phyloP scores from a whole-genome alignment of 2,888 invertebrate species.

The Drosophila rellima region DNA sequence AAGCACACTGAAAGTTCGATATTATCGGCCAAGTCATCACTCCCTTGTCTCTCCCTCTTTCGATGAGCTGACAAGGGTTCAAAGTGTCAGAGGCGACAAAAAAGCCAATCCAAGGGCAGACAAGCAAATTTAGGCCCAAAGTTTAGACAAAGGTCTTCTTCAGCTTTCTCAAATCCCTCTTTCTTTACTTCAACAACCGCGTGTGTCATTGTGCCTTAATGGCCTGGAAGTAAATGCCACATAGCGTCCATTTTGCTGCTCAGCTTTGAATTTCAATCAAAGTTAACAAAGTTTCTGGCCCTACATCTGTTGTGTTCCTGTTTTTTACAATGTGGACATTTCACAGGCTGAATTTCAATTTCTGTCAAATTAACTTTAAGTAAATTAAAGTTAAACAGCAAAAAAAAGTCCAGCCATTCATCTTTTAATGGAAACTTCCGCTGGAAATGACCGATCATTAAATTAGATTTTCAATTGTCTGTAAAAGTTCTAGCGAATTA shows the following conservation, averaged over 20 bases:
- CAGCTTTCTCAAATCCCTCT: not conserved
- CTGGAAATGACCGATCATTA: slow-evolving; percentile 33
- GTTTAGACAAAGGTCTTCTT: slow-evolving; percentile 54
- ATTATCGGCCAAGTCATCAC: slow-evolving; percentile 53
- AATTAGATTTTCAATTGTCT: slow-evolving; percentile 32
- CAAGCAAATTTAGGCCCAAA: slow-evolving; percentile 41
- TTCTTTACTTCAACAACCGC: slow-evolving; percentile 16
- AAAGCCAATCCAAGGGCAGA: slow-evolving; percentile 52
- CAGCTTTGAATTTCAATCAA: slow-evolving; percentile 55
- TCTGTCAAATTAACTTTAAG: slow-evolving; percentile 50
- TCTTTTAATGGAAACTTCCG: slow-evolving; percentile 19
- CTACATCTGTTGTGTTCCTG: slow-evolving; percentile 4
- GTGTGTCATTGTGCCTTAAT: slow-evolving; percentile 58
- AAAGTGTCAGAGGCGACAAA: slow-evolving; percentile 54
- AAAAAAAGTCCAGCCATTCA: slow-evolving; percentile 10
- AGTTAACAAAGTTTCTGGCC: slow-evolving; percentile 42
- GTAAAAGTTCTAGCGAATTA: slow-evolving; percentile 19
- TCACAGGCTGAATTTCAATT: slow-evolving; percentile 38
- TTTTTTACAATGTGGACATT: slow-evolving; percentile 3
- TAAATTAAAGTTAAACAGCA: slow-evolving; percentile 40
- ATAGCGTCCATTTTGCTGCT: slow-evolving; percentile 32
- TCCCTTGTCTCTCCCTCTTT: not conserved
- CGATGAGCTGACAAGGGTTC: slow-evolving; percentile 59
- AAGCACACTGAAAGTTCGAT: slow-evolving; percentile 51
- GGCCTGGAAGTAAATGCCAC: slow-evolving; percentile 58